A percentile compares a stretch with the other conserved stretches of the same genome.
phyloP scores from a whole-genome alignment of 2,113 vertebrate genomes.

The Sminthopsis crassicaudata region DNA sequence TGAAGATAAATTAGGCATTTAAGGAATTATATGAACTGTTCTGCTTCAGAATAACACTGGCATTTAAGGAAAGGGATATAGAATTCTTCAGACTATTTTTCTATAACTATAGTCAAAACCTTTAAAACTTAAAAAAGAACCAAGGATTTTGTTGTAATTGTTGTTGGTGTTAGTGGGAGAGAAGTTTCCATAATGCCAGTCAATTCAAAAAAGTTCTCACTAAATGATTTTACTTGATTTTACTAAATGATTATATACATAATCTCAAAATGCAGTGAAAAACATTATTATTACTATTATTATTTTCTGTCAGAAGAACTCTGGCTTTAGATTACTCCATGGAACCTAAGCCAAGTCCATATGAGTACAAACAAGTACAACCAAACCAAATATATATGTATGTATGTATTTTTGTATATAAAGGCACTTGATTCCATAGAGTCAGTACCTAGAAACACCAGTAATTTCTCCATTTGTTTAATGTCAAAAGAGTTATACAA shows the following conservation, averaged over 20 bases:
- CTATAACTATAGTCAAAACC: constrained; percentile 22
- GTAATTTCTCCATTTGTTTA: constrained; percentile 16
- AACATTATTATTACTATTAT: too few species aligned
- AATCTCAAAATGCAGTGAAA: background rate
- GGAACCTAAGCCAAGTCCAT: background rate
- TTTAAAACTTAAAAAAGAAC: background rate
- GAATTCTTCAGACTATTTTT: constrained; percentile 24
- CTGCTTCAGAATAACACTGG: background rate
- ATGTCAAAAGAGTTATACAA: constrained; percentile 24
- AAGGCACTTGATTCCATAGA: background rate
- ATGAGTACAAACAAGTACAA: constrained; percentile 4
- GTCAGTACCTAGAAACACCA: background rate
- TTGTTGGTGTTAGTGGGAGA: background rate
- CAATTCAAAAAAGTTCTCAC: background rate
- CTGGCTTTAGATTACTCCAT: background rate
- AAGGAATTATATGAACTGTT: background rate
- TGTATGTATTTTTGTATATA: too few species aligned
- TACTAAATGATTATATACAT: background rate
- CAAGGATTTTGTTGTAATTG: background rate
- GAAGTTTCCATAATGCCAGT: background rate
- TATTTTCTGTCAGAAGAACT: background rate
- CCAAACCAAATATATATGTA: background rate
- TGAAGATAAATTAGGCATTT: constrained; percentile 17
- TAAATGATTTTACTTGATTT: background rate
- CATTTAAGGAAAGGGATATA: constrained; percentile 7